Conservation (phyloP, 1,140 invertebrate species). For the Meloidogyne exigua region DNA sequence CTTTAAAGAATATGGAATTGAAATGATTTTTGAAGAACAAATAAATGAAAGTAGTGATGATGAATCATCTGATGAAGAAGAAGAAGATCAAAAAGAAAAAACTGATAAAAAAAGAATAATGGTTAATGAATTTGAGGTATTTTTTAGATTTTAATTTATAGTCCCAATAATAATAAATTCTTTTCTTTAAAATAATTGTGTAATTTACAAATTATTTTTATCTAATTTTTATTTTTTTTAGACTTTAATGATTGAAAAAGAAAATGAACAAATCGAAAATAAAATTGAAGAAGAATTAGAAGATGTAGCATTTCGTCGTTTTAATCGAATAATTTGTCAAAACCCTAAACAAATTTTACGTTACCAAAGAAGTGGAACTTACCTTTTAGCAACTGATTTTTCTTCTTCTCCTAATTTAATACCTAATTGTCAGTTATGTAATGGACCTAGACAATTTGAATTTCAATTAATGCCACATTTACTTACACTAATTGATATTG, state of each 20-base stretch:
- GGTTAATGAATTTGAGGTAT: constrained; percentile 6
- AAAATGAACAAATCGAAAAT: constrained; percentile 10
- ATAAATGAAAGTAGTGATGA: constrained; percentile 60
- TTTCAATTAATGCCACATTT: constrained; percentile 83
- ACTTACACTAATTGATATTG: constrained; percentile 72
- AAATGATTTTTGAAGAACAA: constrained; percentile 38
- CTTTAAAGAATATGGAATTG: constrained; percentile 52
- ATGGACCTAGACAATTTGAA: constrained; percentile 27
- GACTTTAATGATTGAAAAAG: constrained; percentile 13
- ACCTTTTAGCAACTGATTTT: constrained; percentile 29
- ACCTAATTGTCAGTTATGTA: constrained; percentile 42
- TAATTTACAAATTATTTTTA: neutral
- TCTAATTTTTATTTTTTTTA: neutral
- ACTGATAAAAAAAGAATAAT: neutral
- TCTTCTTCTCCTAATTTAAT: constrained; percentile 21
- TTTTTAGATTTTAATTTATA: too few species aligned
- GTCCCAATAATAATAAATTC: too few species aligned
- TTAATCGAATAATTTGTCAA: constrained; percentile 28
- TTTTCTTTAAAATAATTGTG: neutral
- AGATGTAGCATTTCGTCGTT: constrained; percentile 28
- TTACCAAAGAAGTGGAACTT: constrained; percentile 70
- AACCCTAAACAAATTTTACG: constrained; percentile 70
- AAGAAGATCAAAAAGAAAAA: constrained; percentile 16
- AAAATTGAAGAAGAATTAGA: constrained; percentile 31
- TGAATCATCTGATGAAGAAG: constrained; percentile 18